Percentiles rank a stretch among this genome's conserved stretches.
phyloP scores from a whole-genome alignment of 2,888 invertebrate genomes.

The Chalcis sispes region DNA sequence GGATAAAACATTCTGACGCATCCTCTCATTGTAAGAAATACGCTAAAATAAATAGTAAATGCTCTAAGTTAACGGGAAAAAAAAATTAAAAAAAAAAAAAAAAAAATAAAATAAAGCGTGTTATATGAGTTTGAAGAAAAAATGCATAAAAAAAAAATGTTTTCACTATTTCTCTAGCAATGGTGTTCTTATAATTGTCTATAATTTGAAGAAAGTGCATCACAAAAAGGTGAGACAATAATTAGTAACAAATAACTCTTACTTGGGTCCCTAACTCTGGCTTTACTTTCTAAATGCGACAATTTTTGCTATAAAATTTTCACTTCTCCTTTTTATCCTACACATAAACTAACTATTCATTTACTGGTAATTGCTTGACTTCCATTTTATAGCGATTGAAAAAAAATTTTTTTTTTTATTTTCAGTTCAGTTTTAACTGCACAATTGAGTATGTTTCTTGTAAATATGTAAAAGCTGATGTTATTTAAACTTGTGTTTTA shows the following conservation, averaged over 20 bases:
- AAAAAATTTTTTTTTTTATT: slow-evolving; percentile 24
- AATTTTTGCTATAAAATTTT: slow-evolving; percentile 43
- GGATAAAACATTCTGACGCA: slow-evolving; percentile 30
- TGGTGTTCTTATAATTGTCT: slow-evolving; percentile 20
- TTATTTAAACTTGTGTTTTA: slow-evolving; percentile 34
- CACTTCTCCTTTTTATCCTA: slow-evolving; percentile 5
- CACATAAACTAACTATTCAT: slow-evolving; percentile 23
- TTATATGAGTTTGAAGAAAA: slow-evolving; percentile 23
- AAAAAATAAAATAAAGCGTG: slow-evolving; percentile 26
- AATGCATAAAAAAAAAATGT: slow-evolving; percentile 13
- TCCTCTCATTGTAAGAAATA: slow-evolving; percentile 15
- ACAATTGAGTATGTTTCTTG: slow-evolving; percentile 35
- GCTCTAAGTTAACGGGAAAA: slow-evolving; percentile 26
- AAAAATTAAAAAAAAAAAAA: too few relatives aligned
- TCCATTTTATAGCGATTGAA: slow-evolving; percentile 1
- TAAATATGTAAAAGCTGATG: slow-evolving; percentile 44
- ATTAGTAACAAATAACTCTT: slow-evolving; percentile 31
- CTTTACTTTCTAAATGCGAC: slow-evolving; percentile 31
- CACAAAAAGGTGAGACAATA: slow-evolving; percentile 37
- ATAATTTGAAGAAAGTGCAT: slow-evolving; percentile 24
- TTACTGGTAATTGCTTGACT: background rate
- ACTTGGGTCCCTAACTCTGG: slow-evolving; percentile 39
- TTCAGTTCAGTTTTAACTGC: slow-evolving; percentile 27
- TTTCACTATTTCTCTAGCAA: background rate
- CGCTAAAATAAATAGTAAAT: slow-evolving; percentile 44